Conservation (phyloP, 2,113 vertebrate genomes). For the Sigmodon hispidus region DNA sequence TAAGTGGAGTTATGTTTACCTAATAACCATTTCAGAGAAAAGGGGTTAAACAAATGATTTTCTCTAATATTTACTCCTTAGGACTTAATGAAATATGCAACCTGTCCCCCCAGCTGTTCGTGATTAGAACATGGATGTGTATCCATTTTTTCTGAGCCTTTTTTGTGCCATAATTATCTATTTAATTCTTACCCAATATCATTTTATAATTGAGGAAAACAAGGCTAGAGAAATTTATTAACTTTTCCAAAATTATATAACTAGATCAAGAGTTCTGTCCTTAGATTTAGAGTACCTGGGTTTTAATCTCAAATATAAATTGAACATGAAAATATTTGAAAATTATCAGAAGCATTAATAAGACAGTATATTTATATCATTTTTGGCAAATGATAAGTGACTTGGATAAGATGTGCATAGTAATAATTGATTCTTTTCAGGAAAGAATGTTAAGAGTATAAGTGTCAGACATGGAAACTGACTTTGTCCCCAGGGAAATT, state of each 20-base stretch:
- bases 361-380: background rate
- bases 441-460: background rate
- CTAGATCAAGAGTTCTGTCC: background rate
- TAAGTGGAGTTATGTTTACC: background rate
- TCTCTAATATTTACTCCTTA: background rate
- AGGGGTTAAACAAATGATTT: background rate
- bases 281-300: background rate
- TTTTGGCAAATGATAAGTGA: background rate
- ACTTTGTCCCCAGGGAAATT: background rate
- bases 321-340: background rate
- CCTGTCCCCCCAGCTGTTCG: background rate
- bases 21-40: background rate
- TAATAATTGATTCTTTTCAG: background rate
- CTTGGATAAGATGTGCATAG: background rate
- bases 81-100: background rate
- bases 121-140: background rate
- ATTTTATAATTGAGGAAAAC: background rate
- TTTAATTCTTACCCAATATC: background rate
- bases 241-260: background rate
- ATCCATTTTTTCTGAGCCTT: background rate
- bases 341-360: background rate
- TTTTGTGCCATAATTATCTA: background rate
- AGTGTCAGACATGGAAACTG: background rate
- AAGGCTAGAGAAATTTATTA: background rate
- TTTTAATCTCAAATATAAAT: constrained; percentile 27